A percentile compares a stretch with the other conserved stretches of the same genome.
Evolutionary conservation across 2,888 invertebrate species (phyloP).

Genomic region (Drosophila falleni): DNA sequence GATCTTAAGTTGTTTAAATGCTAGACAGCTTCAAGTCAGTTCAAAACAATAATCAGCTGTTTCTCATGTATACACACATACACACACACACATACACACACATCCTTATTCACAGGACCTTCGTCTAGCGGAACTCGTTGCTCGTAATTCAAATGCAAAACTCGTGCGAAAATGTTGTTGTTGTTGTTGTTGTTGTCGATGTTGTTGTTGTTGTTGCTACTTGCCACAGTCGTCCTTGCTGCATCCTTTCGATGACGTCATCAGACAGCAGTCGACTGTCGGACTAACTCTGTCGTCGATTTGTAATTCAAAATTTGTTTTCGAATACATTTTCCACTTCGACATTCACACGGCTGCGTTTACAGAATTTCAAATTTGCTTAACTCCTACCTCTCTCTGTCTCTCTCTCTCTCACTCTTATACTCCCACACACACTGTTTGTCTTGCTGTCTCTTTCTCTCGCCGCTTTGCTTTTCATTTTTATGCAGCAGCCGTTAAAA

Average conservation of each 20-base stretch:
- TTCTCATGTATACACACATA: slow-evolving; percentile 33
- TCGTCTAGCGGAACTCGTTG: slow-evolving; percentile 66
- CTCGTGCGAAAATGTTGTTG: slow-evolving; percentile 81
- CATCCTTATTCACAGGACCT: slow-evolving; percentile 30
- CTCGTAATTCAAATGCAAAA: slow-evolving; percentile 82
- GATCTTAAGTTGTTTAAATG: slow-evolving; percentile 49
- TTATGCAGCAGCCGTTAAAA: slow-evolving; percentile 83
- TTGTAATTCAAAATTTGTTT: slow-evolving; percentile 83
- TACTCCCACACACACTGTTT: background rate
- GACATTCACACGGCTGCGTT: slow-evolving; percentile 65
- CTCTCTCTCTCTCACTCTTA: background rate
- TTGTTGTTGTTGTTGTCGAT: slow-evolving; percentile 62
- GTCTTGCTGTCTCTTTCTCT: slow-evolving; percentile 32
- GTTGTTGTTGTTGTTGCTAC: slow-evolving; percentile 53
- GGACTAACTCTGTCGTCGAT: slow-evolving; percentile 61
- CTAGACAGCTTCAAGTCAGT: slow-evolving; percentile 27
- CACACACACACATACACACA: slow-evolving; percentile 25
- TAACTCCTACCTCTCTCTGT: slow-evolving; percentile 27
- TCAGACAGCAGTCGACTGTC: slow-evolving; percentile 32
- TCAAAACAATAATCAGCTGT: slow-evolving; percentile 80
- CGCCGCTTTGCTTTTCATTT: slow-evolving; percentile 57
- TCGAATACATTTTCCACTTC: slow-evolving; percentile 79
- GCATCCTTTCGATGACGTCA: slow-evolving; percentile 78
- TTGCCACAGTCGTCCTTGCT: slow-evolving; percentile 54
- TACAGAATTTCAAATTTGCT: slow-evolving; percentile 78